phyloP scores from a whole-genome alignment of 2,888 invertebrate species.

The Onthophagus sagittarius region DNA sequence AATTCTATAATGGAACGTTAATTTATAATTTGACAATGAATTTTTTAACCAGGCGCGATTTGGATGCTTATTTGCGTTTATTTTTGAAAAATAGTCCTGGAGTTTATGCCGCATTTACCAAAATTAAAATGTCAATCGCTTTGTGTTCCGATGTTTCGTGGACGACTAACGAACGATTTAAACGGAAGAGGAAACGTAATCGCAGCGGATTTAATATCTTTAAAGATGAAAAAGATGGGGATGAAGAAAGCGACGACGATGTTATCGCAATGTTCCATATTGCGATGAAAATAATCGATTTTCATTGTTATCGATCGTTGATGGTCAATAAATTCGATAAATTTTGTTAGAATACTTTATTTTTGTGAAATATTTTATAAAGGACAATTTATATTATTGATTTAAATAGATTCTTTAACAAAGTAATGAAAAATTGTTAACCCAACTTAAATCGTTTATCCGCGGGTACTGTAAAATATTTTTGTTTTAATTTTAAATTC shows the following conservation, averaged over 20 bases:
- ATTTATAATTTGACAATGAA: slow-evolving; percentile 67
- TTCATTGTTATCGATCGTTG: slow-evolving; percentile 33
- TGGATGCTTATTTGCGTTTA: slow-evolving; percentile 52
- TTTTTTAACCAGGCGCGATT: slow-evolving; percentile 56
- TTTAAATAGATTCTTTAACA: background rate
- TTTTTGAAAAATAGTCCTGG: slow-evolving; percentile 41
- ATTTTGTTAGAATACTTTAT: background rate
- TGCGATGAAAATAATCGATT: slow-evolving; percentile 39
- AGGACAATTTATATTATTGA: background rate
- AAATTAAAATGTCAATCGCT: slow-evolving; percentile 32
- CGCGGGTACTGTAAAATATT: no score
- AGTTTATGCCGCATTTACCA: slow-evolving; percentile 37
- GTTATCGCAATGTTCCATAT: slow-evolving; percentile 28
- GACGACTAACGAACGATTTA: slow-evolving; percentile 20
- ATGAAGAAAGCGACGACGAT: slow-evolving; percentile 24
- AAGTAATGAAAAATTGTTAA: background rate
- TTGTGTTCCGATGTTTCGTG: slow-evolving; percentile 20
- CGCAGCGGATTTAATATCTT: slow-evolving; percentile 16
- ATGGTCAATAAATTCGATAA: slow-evolving; percentile 23
- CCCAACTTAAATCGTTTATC: no score
- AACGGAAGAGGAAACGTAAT: slow-evolving; percentile 31
- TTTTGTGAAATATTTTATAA: background rate
- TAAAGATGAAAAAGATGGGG: slow-evolving; percentile 12
- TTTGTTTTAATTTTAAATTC: no score
- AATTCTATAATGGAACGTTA: slow-evolving; percentile 71